Evolutionary conservation across 2,113 vertebrate species (phyloP), one percentile per base, ranked within the genome.

Genomic region (Turdus rufiventris): DNA sequence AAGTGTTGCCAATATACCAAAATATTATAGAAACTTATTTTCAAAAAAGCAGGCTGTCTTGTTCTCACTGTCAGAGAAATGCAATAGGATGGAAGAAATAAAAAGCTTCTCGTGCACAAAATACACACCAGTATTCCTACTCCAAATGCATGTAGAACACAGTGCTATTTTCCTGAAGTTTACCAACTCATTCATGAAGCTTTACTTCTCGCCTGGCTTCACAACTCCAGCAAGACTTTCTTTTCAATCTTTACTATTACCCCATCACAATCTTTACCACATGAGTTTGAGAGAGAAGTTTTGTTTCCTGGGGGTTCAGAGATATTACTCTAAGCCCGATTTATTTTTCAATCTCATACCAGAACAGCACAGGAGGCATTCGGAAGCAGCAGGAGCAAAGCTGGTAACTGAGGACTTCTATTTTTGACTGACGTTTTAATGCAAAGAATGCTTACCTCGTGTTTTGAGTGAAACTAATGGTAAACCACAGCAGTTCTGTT

Each of bases 401-500:
- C 0, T 57, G 31, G 53, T 45, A 72, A 63, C 58, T 19, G 57
- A 90, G 15, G 53, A 56, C 28, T 88, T 91, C 57, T 77, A 24
- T 47, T 88, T 88, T 54, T 84, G 42, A 67, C 38, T 25, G 38
- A 14, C 43, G 31, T 58, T 89, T 95, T 63, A 62, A 74, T 79
- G 48, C 33, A 61, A 82, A 76, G 34, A 81, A 82, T 28, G 26
- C 86, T 91, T 85, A 85, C 36, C 19, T 82, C 20, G 0, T 50
- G 24, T 73, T 94, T 77, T 62, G 28, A 79, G 33, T 82, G 67
- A 92, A 91, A 89, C 56, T 57, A 67, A 90, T 81, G 56, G 51
- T 76, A 93, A 95, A 79, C 76, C 89, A 74, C 72, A 88, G 60
- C 74, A 85, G 66, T 91, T 73, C n/a, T 92, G 70, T 40, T 63